Evolutionary conservation across 1,140 invertebrate genomes (phyloP), one percentile per base, ranked within the genome.

Genomic region (Paraescarpia echinospica): DNA sequence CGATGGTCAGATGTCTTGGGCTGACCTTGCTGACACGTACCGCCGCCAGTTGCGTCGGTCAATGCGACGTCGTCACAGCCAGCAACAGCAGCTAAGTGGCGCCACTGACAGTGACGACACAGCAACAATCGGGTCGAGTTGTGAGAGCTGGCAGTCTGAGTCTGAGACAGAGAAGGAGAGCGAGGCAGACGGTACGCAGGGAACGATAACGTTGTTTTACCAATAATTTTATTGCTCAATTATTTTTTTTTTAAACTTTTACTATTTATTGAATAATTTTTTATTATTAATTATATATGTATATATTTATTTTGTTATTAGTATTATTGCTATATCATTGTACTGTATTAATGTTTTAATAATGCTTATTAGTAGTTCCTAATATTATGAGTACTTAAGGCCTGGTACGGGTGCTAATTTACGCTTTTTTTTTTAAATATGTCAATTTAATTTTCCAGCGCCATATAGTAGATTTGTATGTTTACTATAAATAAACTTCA

Each of bases 1-100:
- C 34, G 93, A 93, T 91, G 92, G 89, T 31, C 92, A 93, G 31
- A 35, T 93, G 35, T 77, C 92, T 31, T 93, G 92, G 92, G 89
- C 89, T 27, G 91, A 93, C 35, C 91, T 93, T 2, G 93, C 93
- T 33, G 35, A 33, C 34, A 51, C 77, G 12, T 93, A 92, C 89
- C 33, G 48, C 34, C 34, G 41, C 8, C 34, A 91, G 91, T 34
- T 91, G 34, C 41, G 33, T 34, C 59, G 59, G 59, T 77, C 59
- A 18, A 77, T 77, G 59, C 59, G 59, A 77, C 59, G 59, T 77
- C 59, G 59, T 14, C 59, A 77, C 59, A 77, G 59, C 59, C 59
- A 77, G 59, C 59, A 77, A 18, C 59, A 77, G 59, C 59, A 77
- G 59, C 59, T 27, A 31, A 18, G 59, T 4, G 59, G 59, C 27